Evolutionary conservation across 2,888 invertebrate species (phyloP), one percentile per base, ranked within the genome.

Genomic region (Galerucella nymphaeae): DNA sequence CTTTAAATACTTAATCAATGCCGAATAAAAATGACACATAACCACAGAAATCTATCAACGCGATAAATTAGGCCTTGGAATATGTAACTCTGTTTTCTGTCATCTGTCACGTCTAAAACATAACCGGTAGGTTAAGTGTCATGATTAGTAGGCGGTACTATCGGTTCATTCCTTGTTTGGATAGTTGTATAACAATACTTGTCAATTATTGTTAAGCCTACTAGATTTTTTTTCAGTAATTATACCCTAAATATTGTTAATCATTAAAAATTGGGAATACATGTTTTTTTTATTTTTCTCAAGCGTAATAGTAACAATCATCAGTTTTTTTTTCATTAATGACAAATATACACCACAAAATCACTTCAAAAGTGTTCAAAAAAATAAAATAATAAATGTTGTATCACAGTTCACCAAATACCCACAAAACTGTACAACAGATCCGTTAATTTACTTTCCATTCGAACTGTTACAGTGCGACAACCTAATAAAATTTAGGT

Each of bases 331-430:
- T 30, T 30, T 30, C 3, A 1, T 68, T 73, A 62, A 69, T 72
- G 68, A 75, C 68, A 77, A 62, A 76, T 75, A 71, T 76, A 77
- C 75, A 77, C 75, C 71, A 75, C 74, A 61, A 66, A 64, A 67
- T 74, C 76, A 75, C 72, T 75, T 72, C 59, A 67, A 8, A 68
- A 73, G 66, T 70, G 69, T 65, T 67, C 59, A 41, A 74, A 66
- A 77, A 13, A 11, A 45, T 4, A 41, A 74, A 66, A 77, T 4
- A 11, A 45, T 4, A 14, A 45, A 65, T 77, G 77, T 78, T 79
- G 82, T 85, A 85, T 85, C 85, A 85, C 85, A 85, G 85, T 85
- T 83, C 84, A 83, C 84, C 83, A 82, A 82, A 83, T 82, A 82
- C 80, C 83, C 83, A 80, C 82, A 79, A 75, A 68, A 76, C 69